These are phyloP conservation scores for Polypedilum vanderplanki DNA, from an alignment of 1,140 invertebrate genomes.

Conservation along the genomic window DNA sequence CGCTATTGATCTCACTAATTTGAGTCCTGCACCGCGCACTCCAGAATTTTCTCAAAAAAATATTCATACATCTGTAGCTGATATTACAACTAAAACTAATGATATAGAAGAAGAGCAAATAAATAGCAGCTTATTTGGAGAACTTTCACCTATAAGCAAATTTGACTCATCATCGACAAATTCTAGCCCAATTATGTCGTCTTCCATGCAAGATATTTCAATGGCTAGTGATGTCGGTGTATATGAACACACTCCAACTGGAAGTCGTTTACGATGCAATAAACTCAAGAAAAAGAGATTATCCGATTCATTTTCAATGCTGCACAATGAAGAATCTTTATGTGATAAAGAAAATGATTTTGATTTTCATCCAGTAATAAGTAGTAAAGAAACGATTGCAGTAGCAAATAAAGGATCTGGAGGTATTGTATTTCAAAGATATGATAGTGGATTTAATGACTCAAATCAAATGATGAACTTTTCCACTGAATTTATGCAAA, in stretches of 20 bases:
- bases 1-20: not conserved
- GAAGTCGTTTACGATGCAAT: not conserved
- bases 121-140: not conserved
- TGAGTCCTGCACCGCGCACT: not conserved
- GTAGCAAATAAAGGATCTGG: no score
- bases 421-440: not conserved
- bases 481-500: not conserved
- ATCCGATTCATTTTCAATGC: not conserved
- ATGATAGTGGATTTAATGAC: not conserved
- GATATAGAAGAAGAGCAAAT: not conserved
- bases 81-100: no score
- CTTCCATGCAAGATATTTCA: not conserved
- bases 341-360: not conserved
- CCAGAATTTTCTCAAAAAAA: not conserved
- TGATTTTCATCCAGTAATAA: not conserved
- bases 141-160: not conserved
- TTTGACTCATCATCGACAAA: not conserved
- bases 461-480: not conserved
- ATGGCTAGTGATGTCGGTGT: not conserved
- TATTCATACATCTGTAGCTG: not conserved
- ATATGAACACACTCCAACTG: not conserved
- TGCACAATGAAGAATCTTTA: not conserved
- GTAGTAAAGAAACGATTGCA: not conserved
- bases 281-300: conserved; percentile 8
- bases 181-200: not conserved